Evolutionary conservation across 1,140 invertebrate genomes (phyloP).

Genomic region (Triops longicaudatus): DNA sequence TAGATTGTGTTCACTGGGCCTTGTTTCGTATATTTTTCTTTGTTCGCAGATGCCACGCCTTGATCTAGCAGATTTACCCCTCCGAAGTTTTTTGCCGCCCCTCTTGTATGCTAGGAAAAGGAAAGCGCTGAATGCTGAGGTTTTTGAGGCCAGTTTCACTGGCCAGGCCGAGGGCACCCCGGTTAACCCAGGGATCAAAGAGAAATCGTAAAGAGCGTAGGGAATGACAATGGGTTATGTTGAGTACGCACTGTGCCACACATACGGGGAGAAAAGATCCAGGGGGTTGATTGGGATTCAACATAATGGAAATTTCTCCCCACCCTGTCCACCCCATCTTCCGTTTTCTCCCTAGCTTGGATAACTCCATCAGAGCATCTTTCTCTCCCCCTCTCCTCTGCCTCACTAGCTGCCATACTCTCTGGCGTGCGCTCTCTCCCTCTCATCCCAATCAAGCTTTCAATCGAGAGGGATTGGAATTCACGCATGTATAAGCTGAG

Average conservation of each 20-base stretch:
- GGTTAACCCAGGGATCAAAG: conserved; percentile 2
- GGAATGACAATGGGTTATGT: neutral
- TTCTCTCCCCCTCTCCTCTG: neutral
- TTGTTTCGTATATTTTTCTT: neutral
- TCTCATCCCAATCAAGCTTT: conserved; percentile 11
- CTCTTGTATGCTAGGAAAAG: neutral
- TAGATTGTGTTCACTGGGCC: neutral
- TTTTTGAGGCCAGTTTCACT: conserved; percentile 15
- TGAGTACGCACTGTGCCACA: neutral
- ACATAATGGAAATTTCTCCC: neutral
- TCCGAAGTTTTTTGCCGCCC: neutral
- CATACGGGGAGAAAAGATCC: neutral
- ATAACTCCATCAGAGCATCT: neutral
- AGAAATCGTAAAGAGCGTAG: neutral
- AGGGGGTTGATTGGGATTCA: conserved; percentile 1
- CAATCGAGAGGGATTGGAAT: conserved; percentile 14
- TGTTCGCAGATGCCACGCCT: neutral
- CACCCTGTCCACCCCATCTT: neutral
- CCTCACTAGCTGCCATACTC: too few relatives aligned
- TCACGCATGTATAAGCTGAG: conserved; percentile 14
- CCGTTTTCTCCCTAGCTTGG: neutral
- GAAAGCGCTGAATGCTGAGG: conserved; percentile 10
- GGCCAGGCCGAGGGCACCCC: neutral
- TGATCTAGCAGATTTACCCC: neutral
- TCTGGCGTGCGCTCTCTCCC: neutral